Percentiles rank a stretch among this genome's conserved stretches.
These are phyloP conservation scores for Rhabdophis nuchalis DNA, from an alignment of 2,797 vertebrate genomes.

Conservation along the genomic window DNA sequence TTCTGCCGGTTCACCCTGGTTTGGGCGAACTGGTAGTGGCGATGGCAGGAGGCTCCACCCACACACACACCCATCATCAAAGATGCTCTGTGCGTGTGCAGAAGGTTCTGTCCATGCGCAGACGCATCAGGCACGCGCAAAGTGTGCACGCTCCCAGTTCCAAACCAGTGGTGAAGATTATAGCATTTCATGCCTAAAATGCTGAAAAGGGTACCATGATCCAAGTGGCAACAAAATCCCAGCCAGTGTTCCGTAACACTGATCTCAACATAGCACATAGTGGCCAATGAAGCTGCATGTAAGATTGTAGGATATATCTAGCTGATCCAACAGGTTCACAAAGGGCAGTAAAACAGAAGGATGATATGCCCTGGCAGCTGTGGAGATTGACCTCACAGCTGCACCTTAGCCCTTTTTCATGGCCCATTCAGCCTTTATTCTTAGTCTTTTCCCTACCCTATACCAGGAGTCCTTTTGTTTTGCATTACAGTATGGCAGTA, in stretches of 20 bases:
- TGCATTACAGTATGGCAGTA: neutral
- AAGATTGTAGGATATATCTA: neutral
- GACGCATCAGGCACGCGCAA: too few species aligned
- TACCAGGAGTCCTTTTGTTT: neutral
- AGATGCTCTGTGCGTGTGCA: too few species aligned
- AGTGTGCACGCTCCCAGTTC: too few species aligned
- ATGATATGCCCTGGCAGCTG: neutral
- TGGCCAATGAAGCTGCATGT: neutral
- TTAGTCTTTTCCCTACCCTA: neutral
- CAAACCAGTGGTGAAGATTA: too few species aligned
- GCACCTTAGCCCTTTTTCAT: neutral
- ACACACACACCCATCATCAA: too few species aligned
- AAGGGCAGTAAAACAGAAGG: neutral
- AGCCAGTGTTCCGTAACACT: neutral
- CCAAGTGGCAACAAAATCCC: neutral
- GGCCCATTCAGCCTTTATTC: neutral
- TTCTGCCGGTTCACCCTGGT: too few species aligned
- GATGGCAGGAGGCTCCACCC: too few species aligned
- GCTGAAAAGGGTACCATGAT: neutral
- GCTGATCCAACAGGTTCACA: neutral
- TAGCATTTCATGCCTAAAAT: too few species aligned
- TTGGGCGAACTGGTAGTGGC: too few species aligned
- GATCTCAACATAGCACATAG: neutral
- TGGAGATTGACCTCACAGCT: neutral
- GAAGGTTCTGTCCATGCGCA: too few species aligned